Conservation (phyloP, 1,140 invertebrate species). For the Eupristina koningsbergeri region DNA sequence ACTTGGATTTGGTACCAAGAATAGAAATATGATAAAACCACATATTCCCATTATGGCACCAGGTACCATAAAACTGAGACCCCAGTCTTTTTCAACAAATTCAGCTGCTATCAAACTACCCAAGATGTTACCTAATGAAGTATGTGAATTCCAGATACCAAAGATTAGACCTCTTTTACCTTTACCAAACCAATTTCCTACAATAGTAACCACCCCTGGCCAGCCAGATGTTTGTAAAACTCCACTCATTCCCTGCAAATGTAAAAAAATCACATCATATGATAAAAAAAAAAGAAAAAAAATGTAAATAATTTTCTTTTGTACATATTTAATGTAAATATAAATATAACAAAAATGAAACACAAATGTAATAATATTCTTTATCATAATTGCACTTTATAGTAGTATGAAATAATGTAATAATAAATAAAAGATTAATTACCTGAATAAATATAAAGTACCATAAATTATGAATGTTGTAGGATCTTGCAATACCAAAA, state of each 20-base stretch:
- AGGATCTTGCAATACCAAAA: conserved; percentile 90
- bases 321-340: no score
- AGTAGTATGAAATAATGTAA: conserved; percentile 9
- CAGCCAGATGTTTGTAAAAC: conserved; percentile 93
- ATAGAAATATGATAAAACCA: conserved; percentile 89
- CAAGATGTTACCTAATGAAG: conserved; percentile 95
- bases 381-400: background rate
- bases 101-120: conserved; percentile 86
- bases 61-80: conserved; percentile 92
- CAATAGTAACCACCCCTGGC: conserved; percentile 93
- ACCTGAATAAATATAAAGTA: conserved; percentile 94
- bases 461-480: conserved; percentile 86
- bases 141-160: conserved; percentile 97
- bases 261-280: conserved; percentile 12
- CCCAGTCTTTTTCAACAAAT: conserved; percentile 92
- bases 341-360: no score
- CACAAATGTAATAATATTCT: no score
- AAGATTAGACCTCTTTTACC: conserved; percentile 93
- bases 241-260: conserved; percentile 82
- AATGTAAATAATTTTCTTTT: no score
- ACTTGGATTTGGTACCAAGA: conserved; percentile 85
- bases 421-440: conserved; percentile 38
- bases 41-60: conserved; percentile 85
- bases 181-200: conserved; percentile 97
- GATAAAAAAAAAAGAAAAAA: conserved; percentile 8